A percentile compares a stretch with the other conserved stretches of the same genome.
Evolutionary conservation across 2,113 vertebrate genomes (phyloP).

Genomic region (Bettongia penicillata): DNA sequence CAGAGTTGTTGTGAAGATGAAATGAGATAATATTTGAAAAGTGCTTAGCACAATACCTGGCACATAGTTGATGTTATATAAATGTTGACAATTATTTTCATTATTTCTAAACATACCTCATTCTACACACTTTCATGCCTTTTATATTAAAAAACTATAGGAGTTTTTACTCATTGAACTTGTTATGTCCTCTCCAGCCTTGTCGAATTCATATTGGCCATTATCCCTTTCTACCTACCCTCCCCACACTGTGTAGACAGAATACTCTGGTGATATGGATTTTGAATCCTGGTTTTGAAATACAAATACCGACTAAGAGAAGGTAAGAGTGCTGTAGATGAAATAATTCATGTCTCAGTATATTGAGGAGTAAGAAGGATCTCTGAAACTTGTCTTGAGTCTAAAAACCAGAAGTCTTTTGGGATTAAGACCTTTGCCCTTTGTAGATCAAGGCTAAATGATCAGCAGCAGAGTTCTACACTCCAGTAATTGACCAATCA

Average conservation of each 20-base stretch:
- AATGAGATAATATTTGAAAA: not conserved
- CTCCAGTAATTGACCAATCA: not conserved
- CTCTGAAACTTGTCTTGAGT: not conserved
- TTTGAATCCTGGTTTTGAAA: not conserved
- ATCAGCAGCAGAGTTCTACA: not conserved
- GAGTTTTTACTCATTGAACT: not conserved
- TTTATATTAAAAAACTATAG: not conserved
- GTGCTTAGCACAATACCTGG: not conserved
- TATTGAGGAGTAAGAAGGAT: not conserved
- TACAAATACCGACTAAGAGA: not conserved
- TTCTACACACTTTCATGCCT: not conserved
- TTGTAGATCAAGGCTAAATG: not conserved
- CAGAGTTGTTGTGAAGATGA: not conserved
- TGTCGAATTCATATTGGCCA: not conserved
- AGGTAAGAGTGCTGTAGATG: not conserved
- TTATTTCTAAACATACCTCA: not conserved
- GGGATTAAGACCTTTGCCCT: not conserved
- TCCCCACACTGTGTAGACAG: not conserved
- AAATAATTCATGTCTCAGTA: not conserved
- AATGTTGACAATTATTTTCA: not conserved
- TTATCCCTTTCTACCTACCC: not conserved
- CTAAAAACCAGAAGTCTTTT: not conserved
- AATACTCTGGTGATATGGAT: not conserved
- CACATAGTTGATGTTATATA: not conserved
- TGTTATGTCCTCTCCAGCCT: not conserved